A percentile compares a stretch with the other conserved stretches of the same genome.
Evolutionary conservation across 2,888 invertebrate genomes (phyloP).

Genomic region (Hyppa rectilinea): DNA sequence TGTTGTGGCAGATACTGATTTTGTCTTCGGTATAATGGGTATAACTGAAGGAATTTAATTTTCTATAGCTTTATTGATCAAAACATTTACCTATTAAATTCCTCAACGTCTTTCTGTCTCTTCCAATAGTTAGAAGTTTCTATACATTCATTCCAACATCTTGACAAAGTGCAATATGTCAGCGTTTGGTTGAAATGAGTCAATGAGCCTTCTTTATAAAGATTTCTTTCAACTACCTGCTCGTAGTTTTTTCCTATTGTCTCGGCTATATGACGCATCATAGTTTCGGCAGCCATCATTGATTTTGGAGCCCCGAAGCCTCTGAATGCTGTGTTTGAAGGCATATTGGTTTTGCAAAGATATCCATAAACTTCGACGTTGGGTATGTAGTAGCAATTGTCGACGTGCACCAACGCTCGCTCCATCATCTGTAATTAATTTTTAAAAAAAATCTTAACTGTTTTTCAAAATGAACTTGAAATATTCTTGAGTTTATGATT

Average conservation of each 20-base stretch:
- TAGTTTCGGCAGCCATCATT: constrained; percentile 95
- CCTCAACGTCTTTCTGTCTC: constrained; percentile 90
- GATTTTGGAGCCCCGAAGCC: constrained; percentile 98
- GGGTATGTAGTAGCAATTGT: constrained; percentile 95
- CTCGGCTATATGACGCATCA: constrained; percentile 94
- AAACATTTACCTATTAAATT: constrained; percentile 92
- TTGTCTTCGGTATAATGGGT: background rate
- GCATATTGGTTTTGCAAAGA: constrained; percentile 96
- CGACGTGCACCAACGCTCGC: constrained; percentile 94
- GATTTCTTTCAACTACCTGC: constrained; percentile 93
- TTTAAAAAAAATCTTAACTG: background rate
- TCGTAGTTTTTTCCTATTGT: constrained; percentile 91
- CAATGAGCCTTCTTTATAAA: constrained; percentile 94
- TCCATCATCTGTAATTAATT: constrained; percentile 92
- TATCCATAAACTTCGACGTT: constrained; percentile 93
- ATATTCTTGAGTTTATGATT: too few relatives aligned
- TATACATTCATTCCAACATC: constrained; percentile 95
- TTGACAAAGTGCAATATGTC: constrained; percentile 92
- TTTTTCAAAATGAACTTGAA: too few relatives aligned
- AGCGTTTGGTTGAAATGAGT: constrained; percentile 95
- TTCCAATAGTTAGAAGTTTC: constrained; percentile 91
- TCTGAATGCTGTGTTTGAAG: constrained; percentile 98
- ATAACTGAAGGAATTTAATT: background rate
- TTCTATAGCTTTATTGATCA: too few relatives aligned
- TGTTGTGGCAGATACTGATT: background rate